Base-by-base conservation (phyloP, 2,888 invertebrate genomes). In the Isoperla grammatica region DNA sequence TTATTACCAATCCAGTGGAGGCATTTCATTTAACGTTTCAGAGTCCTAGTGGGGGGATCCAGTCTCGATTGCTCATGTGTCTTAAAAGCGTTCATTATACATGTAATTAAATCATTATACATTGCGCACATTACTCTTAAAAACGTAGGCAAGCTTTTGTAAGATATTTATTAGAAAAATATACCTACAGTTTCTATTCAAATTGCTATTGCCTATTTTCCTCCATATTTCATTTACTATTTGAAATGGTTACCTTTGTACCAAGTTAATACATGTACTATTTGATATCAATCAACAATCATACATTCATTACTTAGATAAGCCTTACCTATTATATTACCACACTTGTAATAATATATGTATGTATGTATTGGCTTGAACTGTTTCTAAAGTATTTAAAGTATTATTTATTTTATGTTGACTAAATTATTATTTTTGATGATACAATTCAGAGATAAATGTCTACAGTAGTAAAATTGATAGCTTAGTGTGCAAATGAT, bases 71-170 rank as follows among this genome's bases (percentile, higher is more conserved):
- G 17, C 12, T 46, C 19, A 45, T 17, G 15, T 45, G 20, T 20
- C 19, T 22, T 19, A 46, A 43, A 43, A 22, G 22, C 46, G 43
- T 11, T 19, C 43, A 46, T 17, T 46, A 9, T 19, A 42, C 15
- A 15, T 17, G 17, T 45, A 45, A 13, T 45, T 5, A 45, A 45
- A n/a, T 17, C 13, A 45, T 11, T 45, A 11, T 45, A 29, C 29
- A 29, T 8, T 17, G 19, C 45, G 45, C 45, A 45, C 45, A 45
- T 45, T 45, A 19, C 3, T 17, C 19, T n/a, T 17, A n/a, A 19
- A n/a, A n/a, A 4, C 3, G 11, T 19, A 17, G 19, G 45, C 45
- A 45, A 37, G 49, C 29, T 23, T 50, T 50, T 50, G 49, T 50
- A 50, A 50, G 49, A 13, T 48, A 9, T 50, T 35, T 23, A 35